A percentile compares a stretch with the other conserved stretches of the same genome.
These are phyloP conservation scores for Cryptoprocta ferox DNA, from an alignment of 2,797 vertebrate species.

Conservation along the genomic window DNA sequence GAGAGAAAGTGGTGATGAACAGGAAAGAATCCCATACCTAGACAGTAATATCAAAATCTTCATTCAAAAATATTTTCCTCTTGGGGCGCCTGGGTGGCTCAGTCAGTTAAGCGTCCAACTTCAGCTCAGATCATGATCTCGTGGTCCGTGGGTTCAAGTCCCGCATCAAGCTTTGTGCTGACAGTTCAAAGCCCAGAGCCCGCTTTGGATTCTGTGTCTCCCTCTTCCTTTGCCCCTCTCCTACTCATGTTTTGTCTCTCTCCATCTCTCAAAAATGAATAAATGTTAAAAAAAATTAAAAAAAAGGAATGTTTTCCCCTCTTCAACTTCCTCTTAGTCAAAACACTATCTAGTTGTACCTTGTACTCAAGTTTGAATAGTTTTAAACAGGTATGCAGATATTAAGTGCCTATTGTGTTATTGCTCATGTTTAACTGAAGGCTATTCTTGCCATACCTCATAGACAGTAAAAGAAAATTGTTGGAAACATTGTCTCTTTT, in stretches of 20 bases:
- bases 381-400: background rate
- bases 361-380: background rate
- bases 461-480: conserved; percentile 4
- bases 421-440: background rate
- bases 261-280: too few relatives aligned
- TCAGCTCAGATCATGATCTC: too few relatives aligned
- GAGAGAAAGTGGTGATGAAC: background rate
- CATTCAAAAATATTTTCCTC: background rate
- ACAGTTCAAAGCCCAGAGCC: too few relatives aligned
- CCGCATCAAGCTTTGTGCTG: too few relatives aligned
- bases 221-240: too few relatives aligned
- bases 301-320: background rate
- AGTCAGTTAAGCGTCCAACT: too few relatives aligned
- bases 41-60: background rate
- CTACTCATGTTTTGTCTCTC: too few relatives aligned
- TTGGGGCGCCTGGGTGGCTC: too few relatives aligned
- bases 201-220: too few relatives aligned
- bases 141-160: too few relatives aligned
- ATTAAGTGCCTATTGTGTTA: background rate
- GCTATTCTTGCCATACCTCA: background rate
- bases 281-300: too few relatives aligned
- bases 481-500: background rate
- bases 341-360: background rate
- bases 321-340: background rate
- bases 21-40: background rate